Evolutionary conservation across 2,113 vertebrate genomes (phyloP), one percentile per base, ranked within the genome.

Genomic region (Xiphophorus hellerii): DNA sequence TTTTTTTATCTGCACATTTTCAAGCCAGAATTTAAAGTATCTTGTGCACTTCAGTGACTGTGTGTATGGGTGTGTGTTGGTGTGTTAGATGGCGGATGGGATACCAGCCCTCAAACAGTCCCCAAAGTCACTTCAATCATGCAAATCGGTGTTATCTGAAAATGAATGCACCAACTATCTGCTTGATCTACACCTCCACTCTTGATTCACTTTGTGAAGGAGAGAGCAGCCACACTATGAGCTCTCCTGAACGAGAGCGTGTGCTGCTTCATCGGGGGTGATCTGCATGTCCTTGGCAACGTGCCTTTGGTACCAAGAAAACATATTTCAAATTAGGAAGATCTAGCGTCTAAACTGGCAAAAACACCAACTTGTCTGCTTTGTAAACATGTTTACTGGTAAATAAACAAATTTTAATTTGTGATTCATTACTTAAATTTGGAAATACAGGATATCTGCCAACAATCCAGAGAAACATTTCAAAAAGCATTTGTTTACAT

Each of bases 51-150:
- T 42, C 39, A 14, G 39, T 42, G 39, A 4, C 4, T 42, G 39
- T 15, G 39, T 42, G 13, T 42, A 1, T 42, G 14, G 14, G 39
- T 13, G 37, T 39, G 37, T 39, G 37, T 17, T 29, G 63, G 39
- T 44, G 12, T 48, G 31, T 29, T 61, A 39, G 70, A n/a, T 58
- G 39, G 31, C 64, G 54, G 17, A 54, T 60, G 11, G 17, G 13
- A 5, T 29, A 12, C 27, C 35, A 48, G 30, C 37, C 51, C 11
- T 69, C 39, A n/a, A 25, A 3, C 44, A 39, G 44, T 70, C 64
- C 31, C 62, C 73, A 71, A 80, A 62, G 51, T 51, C 79, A 86
- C 83, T 87, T 84, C 63, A 86, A 87, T 87, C 79, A 84, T 79
- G 79, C 62, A 81, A 82, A 89, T 87, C 54, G 78, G 54, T 2